A percentile compares a stretch with the other conserved stretches of the same genome.
Conservation (phyloP, 1,140 invertebrate genomes). For the Meloidogyne hapla region DNA sequence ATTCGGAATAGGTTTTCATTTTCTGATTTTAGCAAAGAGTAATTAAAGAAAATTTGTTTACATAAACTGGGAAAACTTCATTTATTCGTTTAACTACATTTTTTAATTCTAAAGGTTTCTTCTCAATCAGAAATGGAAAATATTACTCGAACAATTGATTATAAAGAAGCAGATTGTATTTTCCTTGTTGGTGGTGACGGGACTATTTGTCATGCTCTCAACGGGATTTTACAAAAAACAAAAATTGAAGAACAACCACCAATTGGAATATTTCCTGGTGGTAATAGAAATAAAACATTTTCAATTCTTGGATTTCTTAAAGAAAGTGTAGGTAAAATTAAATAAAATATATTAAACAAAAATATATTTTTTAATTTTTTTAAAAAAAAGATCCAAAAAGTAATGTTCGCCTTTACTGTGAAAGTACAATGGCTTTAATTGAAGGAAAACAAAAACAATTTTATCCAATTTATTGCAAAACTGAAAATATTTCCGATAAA, state of each 20-base stretch:
- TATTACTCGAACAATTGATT: slow-evolving; percentile 27
- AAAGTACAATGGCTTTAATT: slow-evolving; percentile 47
- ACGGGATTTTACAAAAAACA: slow-evolving; percentile 19
- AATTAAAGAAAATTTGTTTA: background rate
- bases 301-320: slow-evolving; percentile 12
- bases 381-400: background rate
- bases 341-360: background rate
- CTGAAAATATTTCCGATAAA: background rate
- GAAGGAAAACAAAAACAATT: slow-evolving; percentile 25
- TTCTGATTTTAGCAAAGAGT: background rate
- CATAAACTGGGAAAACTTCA: slow-evolving; percentile 3
- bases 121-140: slow-evolving; percentile 33
- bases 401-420: slow-evolving; percentile 36
- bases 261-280: slow-evolving; percentile 41
- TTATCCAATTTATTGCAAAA: slow-evolving; percentile 33
- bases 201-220: slow-evolving; percentile 31
- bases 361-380: slow-evolving; percentile 8
- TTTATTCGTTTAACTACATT: background rate
- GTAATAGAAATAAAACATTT: slow-evolving; percentile 29
- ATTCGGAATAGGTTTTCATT: too few relatives aligned
- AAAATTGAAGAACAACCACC: slow-evolving; percentile 20
- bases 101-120: slow-evolving; percentile 21
- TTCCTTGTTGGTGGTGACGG: slow-evolving; percentile 46
- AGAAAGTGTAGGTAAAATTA: slow-evolving; percentile 3
- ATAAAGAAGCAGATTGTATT: slow-evolving; percentile 36